phyloP scores from a whole-genome alignment of 2,888 invertebrate genomes.

The Patella depressa region DNA sequence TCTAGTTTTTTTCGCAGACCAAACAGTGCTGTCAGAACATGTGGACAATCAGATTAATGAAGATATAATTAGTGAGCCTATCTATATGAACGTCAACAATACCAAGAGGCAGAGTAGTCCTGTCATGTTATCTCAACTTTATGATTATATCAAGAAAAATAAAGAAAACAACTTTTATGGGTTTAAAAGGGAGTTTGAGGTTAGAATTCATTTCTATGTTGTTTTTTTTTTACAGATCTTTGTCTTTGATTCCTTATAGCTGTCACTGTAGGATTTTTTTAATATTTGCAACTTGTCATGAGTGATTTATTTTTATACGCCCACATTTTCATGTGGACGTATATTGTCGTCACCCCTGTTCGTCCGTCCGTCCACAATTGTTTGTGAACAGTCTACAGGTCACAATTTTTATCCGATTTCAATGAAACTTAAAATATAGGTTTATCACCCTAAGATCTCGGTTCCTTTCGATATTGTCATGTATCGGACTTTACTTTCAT shows the following conservation, averaged over 20 bases:
- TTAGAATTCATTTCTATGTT: slow-evolving; percentile 28
- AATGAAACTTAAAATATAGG: no score
- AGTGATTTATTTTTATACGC: neutral
- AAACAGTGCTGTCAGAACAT: slow-evolving; percentile 20
- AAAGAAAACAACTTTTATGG: slow-evolving; percentile 55
- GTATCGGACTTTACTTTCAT: no score
- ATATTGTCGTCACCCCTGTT: no score
- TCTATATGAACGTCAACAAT: slow-evolving; percentile 57
- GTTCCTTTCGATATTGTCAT: no score
- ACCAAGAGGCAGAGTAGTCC: slow-evolving; percentile 59
- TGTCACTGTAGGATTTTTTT: no score
- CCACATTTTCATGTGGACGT: no score
- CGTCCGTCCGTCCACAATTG: no score
- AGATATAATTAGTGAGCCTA: slow-evolving; percentile 52
- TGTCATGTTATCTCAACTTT: slow-evolving; percentile 51
- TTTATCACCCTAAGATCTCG: no score
- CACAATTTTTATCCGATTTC: no score
- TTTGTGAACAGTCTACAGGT: no score
- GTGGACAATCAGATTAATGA: slow-evolving; percentile 33
- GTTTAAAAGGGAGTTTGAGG: slow-evolving; percentile 61
- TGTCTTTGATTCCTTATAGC: no score
- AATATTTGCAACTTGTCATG: neutral
- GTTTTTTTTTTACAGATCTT: no score
- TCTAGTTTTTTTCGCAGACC: slow-evolving; percentile 8
- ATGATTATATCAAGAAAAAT: slow-evolving; percentile 55